These are phyloP conservation scores for Pheosia gnoma DNA, from an alignment of 2,888 invertebrate genomes.

Conservation along the genomic window DNA sequence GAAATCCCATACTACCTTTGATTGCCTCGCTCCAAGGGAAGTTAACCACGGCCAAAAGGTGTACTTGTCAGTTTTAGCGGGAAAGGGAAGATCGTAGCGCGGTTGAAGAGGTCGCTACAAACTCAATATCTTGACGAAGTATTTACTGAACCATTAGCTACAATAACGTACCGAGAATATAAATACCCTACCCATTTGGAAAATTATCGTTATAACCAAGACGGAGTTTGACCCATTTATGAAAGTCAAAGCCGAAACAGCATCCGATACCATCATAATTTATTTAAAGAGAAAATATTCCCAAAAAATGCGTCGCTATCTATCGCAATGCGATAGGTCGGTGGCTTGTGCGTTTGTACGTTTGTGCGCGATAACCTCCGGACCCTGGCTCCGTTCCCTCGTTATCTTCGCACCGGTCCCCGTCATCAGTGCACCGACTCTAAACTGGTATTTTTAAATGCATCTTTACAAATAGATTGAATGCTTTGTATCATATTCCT, in stretches of 20 bases:
- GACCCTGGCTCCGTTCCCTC: conserved; percentile 13
- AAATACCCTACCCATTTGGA: too few species aligned
- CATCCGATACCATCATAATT: conserved; percentile 7
- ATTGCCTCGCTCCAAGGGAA: too few species aligned
- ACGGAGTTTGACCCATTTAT: too few species aligned
- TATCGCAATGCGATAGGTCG: conserved; percentile 18
- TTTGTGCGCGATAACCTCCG: conserved; percentile 35
- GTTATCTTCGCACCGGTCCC: conserved; percentile 28
- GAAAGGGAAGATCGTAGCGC: too few species aligned
- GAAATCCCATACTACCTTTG: too few species aligned
- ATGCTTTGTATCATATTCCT: neutral
- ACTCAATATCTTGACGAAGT: too few species aligned
- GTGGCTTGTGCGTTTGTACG: conserved; percentile 29
- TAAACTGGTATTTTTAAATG: conserved; percentile 36
- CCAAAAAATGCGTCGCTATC: conserved; percentile 29
- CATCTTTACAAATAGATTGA: conserved; percentile 10
- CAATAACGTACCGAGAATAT: too few species aligned
- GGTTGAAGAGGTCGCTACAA: too few species aligned
- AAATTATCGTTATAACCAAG: too few species aligned
- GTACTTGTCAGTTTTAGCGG: too few species aligned
- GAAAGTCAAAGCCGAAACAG: neutral
- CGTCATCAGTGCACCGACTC: conserved; percentile 18
- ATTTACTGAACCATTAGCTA: too few species aligned
- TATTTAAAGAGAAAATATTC: conserved; percentile 8
- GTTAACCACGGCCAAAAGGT: too few species aligned